Base-by-base conservation (phyloP, 2,797 vertebrate genomes). In the Epinephelus coioides region DNA sequence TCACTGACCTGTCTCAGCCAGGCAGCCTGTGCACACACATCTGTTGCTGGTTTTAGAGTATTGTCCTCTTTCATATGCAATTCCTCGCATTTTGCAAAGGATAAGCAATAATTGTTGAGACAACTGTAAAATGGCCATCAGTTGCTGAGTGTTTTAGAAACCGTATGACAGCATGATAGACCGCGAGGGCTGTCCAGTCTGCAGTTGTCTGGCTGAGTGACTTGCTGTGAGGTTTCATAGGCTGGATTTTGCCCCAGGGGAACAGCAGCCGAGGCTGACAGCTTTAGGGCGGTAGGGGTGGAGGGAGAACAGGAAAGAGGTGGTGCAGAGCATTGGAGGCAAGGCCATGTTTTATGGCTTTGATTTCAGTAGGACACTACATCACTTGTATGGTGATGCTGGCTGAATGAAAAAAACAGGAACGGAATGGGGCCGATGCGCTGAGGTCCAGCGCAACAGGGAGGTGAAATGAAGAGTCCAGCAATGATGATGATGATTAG, bases 81-180 rank as follows among this genome's bases (percentile, higher is more conserved):
- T 91, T 77, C 76, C 66, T 79, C 64, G 69, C 71, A 73, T 73
- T 80, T 79, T 71, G 73, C 76, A 53, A 56, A 70, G 86, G 77
- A 91, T 71, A 84, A 86, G 78, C 65, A 85, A 65, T 81, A 88
- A 89, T 89, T 88, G 89, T 57, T 27, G 38, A 84, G 90, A 90
- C 92, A 91, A 89, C 87, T 87, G 79, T 89, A 89, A 93, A 94
- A 91, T 80, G 61, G 51, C 81, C 81, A 92, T 93, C 81, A 75
- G 80, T 84, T 74, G 66, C 56, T 63, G 70, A 85, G 82, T 71
- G 78, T 88, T 90, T 82, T 64, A 77, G 78, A 75, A 93, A 89
- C 80, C 79, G 70, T 81, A 84, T 88, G 86, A 90, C 70, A 68
- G 78, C 46, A 67, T 63, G 54, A 82, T 38, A 76, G 51, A 75